A percentile compares a stretch with the other conserved stretches of the same genome.
Conservation (phyloP, 2,888 invertebrate species). For the Dryomyza anilis region DNA sequence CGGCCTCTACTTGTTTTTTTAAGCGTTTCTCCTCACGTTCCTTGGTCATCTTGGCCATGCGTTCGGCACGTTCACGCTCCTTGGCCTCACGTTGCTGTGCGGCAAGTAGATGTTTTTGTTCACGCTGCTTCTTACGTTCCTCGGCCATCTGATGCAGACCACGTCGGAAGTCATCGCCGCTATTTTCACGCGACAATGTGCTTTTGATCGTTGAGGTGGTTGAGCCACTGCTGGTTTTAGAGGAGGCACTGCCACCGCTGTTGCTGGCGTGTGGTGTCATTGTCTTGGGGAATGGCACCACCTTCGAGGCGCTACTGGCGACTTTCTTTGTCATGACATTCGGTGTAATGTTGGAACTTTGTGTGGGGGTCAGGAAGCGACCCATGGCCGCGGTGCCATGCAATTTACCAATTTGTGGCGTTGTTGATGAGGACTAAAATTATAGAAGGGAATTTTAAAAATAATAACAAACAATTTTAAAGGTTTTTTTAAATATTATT, state of each 20-base stretch:
- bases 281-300: constrained; percentile 44
- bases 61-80: constrained; percentile 58
- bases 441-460: neutral
- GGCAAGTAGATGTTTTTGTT: constrained; percentile 56
- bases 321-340: constrained; percentile 47
- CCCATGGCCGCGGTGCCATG: constrained; percentile 43
- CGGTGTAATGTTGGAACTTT: constrained; percentile 40
- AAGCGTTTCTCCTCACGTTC: constrained; percentile 58
- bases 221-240: too few species aligned
- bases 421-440: constrained; percentile 37
- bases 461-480: neutral
- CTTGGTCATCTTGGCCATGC: constrained; percentile 51
- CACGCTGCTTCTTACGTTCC: constrained; percentile 58
- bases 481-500: neutral
- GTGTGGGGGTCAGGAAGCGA: constrained; percentile 57
- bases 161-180: constrained; percentile 56
- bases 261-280: constrained; percentile 30
- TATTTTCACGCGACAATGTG: constrained; percentile 53
- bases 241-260: too few species aligned
- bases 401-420: constrained; percentile 51
- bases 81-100: constrained; percentile 57
- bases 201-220: constrained; percentile 41
- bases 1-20: constrained; percentile 50
- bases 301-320: constrained; percentile 54
- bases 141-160: constrained; percentile 52